Conservation (phyloP, 2,113 vertebrate genomes). For the Podocnemis expansa region DNA sequence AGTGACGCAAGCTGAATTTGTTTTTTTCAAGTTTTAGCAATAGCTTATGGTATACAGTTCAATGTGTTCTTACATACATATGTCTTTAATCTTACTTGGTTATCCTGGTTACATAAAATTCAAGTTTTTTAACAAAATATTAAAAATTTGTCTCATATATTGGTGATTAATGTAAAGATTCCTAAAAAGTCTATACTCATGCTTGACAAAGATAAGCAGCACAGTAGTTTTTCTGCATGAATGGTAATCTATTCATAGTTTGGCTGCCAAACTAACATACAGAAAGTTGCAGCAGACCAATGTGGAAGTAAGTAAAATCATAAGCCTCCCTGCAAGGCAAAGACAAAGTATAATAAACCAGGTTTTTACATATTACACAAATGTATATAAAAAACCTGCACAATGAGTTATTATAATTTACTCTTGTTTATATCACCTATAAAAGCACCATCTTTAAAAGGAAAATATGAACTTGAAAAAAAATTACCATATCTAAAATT, state of each 20-base stretch:
- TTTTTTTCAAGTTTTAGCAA: neutral
- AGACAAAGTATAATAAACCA: neutral
- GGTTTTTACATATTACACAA: neutral
- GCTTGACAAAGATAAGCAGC: neutral
- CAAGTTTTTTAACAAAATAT: fast-evolving
- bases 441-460: neutral
- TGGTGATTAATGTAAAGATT: neutral
- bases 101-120: neutral
- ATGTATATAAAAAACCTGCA: neutral
- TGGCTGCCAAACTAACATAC: neutral
- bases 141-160: neutral
- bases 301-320: neutral
- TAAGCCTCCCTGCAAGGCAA: neutral
- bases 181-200: neutral
- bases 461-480: neutral
- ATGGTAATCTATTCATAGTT: neutral
- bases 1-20: neutral
- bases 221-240: neutral
- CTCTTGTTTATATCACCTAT: neutral
- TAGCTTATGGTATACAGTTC: neutral
- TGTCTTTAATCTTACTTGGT: neutral
- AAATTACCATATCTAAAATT: neutral
- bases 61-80: neutral
- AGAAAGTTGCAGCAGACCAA: neutral
- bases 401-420: constrained; percentile 20